A percentile compares a stretch with the other conserved stretches of the same genome.
Conservation (phyloP, 1,140 invertebrate species). For the Drosophila busckii region DNA sequence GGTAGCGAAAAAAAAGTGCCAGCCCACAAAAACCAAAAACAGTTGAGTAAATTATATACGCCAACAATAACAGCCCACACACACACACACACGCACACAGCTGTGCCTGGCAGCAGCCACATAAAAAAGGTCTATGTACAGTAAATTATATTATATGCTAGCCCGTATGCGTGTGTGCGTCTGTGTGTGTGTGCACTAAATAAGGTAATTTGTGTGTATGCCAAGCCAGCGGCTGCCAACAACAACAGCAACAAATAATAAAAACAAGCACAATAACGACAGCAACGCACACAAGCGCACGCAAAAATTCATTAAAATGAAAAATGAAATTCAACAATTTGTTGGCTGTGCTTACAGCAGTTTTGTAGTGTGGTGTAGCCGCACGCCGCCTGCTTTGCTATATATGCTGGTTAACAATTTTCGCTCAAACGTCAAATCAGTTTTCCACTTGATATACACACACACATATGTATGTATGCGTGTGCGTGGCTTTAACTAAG, state of each 20-base stretch:
- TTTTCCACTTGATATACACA: conserved; percentile 41
- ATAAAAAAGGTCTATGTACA: conserved; percentile 69
- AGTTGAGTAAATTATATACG: conserved; percentile 74
- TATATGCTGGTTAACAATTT: conserved; percentile 34
- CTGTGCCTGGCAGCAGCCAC: conserved; percentile 1
- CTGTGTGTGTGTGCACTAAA: conserved; percentile 74
- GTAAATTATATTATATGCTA: conserved; percentile 76
- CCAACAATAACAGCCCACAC: conserved; percentile 22
- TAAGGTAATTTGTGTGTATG: conserved; percentile 72
- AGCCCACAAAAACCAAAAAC: conserved; percentile 63
- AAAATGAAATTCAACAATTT: conserved; percentile 73
- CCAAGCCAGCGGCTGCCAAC: conserved; percentile 45
- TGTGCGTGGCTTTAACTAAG: neutral
- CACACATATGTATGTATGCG: neutral
- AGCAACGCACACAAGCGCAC: conserved; percentile 30
- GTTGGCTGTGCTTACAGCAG: conserved; percentile 14
- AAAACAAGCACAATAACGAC: conserved; percentile 35
- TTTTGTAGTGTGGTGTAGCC: conserved; percentile 7
- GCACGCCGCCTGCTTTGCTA: neutral
- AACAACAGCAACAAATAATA: conserved; percentile 30
- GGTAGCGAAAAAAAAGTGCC: conserved; percentile 48
- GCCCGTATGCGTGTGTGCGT: too few relatives aligned
- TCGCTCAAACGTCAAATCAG: conserved; percentile 45
- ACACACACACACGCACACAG: neutral
- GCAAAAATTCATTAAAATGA: conserved; percentile 75